A percentile compares a stretch with the other conserved stretches of the same genome.
Conservation (phyloP, 2,888 invertebrate genomes). For the Therioaphis trifolii region DNA sequence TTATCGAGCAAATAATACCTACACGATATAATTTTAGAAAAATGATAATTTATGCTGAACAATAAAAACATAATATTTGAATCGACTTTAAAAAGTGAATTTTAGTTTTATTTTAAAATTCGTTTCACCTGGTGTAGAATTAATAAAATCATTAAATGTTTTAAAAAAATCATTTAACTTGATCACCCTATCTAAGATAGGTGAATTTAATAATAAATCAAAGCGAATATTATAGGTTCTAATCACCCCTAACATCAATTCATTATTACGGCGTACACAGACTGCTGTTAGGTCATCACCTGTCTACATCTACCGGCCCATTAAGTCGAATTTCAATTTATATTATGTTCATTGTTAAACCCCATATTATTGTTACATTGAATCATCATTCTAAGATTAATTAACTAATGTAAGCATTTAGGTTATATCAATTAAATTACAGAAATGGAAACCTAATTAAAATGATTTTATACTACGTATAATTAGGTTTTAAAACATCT, state of each 20-base stretch:
- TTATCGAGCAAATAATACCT: no score
- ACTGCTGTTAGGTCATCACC: slow-evolving; percentile 24
- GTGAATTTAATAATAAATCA: slow-evolving; percentile 42
- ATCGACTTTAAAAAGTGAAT: not conserved
- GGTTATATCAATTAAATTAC: not conserved
- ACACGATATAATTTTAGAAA: not conserved
- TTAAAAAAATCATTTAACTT: not conserved
- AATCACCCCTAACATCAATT: slow-evolving; percentile 52
- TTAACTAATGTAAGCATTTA: not conserved
- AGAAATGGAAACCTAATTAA: not conserved
- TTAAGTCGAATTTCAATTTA: slow-evolving; percentile 55
- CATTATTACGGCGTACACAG: slow-evolving; percentile 23
- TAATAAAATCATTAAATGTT: not conserved
- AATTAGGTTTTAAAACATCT: no score
- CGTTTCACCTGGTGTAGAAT: slow-evolving; percentile 1
- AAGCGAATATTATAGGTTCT: not conserved
- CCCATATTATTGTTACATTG: not conserved
- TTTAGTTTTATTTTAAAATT: not conserved
- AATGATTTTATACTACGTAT: not conserved
- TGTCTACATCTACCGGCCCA: slow-evolving; percentile 10
- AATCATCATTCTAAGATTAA: not conserved
- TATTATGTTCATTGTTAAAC: slow-evolving; percentile 26
- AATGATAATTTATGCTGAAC: not conserved
- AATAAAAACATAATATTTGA: not conserved
- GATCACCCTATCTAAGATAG: not conserved